A percentile compares a stretch with the other conserved stretches of the same genome.
These are phyloP conservation scores for Neotoma lepida DNA, from an alignment of 2,113 vertebrate species.

Conservation along the genomic window DNA sequence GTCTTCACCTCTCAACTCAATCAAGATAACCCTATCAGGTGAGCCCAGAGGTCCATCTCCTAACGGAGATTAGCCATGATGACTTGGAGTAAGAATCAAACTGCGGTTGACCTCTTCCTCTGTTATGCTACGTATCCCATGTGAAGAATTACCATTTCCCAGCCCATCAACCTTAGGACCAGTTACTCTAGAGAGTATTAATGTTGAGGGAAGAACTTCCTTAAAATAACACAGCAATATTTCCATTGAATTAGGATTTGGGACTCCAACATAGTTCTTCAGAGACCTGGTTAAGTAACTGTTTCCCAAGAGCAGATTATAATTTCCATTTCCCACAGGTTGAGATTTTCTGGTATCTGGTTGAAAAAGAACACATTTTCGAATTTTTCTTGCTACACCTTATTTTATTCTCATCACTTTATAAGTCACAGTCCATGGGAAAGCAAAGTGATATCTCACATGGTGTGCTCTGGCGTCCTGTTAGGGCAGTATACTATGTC, in stretches of 20 bases:
- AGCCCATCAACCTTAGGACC: not conserved
- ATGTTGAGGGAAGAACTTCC: not conserved
- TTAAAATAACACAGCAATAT: not conserved
- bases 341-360: not conserved
- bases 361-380: not conserved
- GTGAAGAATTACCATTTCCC: not conserved
- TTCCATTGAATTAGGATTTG: constrained; percentile 12
- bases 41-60: not conserved
- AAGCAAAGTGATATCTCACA: not conserved
- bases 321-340: not conserved
- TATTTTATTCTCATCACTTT: constrained; percentile 27
- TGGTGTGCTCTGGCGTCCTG: not conserved
- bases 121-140: not conserved
- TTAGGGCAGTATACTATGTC: not conserved
- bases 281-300: not conserved
- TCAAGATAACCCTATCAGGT: not conserved
- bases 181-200: not conserved
- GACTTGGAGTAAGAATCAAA: not conserved
- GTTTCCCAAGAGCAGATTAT: not conserved
- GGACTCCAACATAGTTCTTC: not conserved
- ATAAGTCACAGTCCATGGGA: not conserved
- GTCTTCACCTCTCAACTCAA: not conserved
- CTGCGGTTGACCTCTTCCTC: too few relatives aligned
- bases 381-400: not conserved
- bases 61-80: not conserved